Conservation (phyloP, 2,797 vertebrate genomes). For the Meda fulgida region DNA sequence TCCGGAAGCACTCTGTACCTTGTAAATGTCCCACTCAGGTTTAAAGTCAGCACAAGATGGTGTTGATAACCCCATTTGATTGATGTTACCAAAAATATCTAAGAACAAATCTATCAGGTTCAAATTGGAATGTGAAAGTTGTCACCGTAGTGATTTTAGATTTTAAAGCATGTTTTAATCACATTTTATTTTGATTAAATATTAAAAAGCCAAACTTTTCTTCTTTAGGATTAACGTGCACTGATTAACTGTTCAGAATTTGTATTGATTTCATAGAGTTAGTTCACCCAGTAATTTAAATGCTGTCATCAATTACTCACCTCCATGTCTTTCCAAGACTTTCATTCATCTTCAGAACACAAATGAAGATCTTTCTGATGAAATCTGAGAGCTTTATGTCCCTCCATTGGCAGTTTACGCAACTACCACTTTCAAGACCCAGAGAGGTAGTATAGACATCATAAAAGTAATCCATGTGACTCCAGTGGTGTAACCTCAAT, state of each 20-base stretch:
- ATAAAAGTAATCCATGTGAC: no score
- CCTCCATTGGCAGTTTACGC: no score
- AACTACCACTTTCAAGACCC: no score
- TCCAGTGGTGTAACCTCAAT: no score
- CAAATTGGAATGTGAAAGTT: background rate
- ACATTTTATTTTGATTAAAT: background rate
- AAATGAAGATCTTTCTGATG: no score
- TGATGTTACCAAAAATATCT: constrained; percentile 12
- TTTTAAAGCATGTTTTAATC: background rate
- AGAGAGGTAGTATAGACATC: no score
- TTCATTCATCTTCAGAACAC: no score
- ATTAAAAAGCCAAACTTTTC: background rate
- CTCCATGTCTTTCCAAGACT: no score
- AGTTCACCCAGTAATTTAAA: no score
- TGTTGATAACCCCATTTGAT: background rate
- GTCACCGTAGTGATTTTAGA: background rate
- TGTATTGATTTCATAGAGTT: background rate
- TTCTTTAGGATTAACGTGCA: background rate
- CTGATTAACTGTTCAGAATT: background rate
- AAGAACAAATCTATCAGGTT: background rate
- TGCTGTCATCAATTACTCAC: no score
- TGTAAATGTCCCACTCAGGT: constrained; percentile 3
- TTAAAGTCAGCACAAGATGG: background rate
- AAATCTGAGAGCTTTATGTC: no score
- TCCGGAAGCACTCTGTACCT: background rate